Percentiles rank a stretch among this genome's conserved stretches.
phyloP scores from a whole-genome alignment of 2,888 invertebrate genomes.

The Scrobipalpa atriplicella region DNA sequence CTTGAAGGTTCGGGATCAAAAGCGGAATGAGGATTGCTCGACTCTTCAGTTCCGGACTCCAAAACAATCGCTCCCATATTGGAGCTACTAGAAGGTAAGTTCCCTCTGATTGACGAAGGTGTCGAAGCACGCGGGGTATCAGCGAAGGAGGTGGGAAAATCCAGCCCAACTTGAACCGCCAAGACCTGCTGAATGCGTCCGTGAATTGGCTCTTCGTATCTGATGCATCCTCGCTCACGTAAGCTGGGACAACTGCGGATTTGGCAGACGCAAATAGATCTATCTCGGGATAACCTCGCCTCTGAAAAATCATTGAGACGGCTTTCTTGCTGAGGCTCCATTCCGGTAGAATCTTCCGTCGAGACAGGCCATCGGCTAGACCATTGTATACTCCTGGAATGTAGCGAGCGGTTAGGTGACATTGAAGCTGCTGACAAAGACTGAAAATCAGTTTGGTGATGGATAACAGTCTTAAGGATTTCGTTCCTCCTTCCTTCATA shows the following conservation, averaged over 20 bases:
- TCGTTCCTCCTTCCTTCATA: slow-evolving; percentile 36
- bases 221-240: slow-evolving; percentile 26
- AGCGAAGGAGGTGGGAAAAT: slow-evolving; percentile 40
- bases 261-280: background rate
- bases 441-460: background rate
- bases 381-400: slow-evolving; percentile 35
- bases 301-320: background rate
- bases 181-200: slow-evolving; percentile 37
- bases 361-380: slow-evolving; percentile 37
- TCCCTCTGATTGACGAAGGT: slow-evolving; percentile 36
- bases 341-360: slow-evolving; percentile 11
- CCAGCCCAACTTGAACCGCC: slow-evolving; percentile 36
- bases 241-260: slow-evolving; percentile 34
- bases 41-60: slow-evolving; percentile 35
- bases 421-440: background rate
- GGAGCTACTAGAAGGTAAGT: slow-evolving; percentile 36
- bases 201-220: slow-evolving; percentile 31
- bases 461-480: background rate
- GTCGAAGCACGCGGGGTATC: slow-evolving; percentile 38
- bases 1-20: slow-evolving; percentile 31
- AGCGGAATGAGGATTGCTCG: slow-evolving; percentile 33
- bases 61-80: slow-evolving; percentile 36
- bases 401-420: slow-evolving; percentile 20
- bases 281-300: slow-evolving; percentile 19
- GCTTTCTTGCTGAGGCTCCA: slow-evolving; percentile 1